Base-by-base conservation (phyloP, 2,797 vertebrate species). In the Columba guinea region DNA sequence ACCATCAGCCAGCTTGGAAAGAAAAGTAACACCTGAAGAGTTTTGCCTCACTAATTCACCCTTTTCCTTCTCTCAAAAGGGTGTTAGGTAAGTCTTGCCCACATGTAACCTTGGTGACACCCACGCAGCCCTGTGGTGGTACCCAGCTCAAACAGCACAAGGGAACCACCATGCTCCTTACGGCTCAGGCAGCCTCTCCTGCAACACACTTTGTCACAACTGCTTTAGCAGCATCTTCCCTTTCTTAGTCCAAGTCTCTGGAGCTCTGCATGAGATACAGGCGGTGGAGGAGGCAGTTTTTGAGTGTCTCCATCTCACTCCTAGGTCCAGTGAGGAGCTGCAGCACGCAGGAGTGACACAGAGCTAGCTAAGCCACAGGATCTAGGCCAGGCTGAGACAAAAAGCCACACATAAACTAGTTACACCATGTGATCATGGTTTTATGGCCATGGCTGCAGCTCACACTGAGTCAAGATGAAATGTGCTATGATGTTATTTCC, bases 391-490 rank as follows among this genome's bases (percentile, higher is more conserved):
- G 35, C 65, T 56, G 53, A 62, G 20, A 18, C 37, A 60, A n/a
- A 59, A 65, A 58, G 21, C 63, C 52, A 48, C 35, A 49, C 27
- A 24, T 26, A n/a, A 79, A 26, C 18, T 6, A 14, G 4, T 64
- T 58, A 51, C 52, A 19, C 26, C 35, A 16, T 0, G 19, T 3
- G 5, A 12, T 8, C 3, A 1, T 6, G 11, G 12, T 9, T 32
- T 89, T 34, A 69, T 7, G 18, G 49, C 48, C 34, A 27, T 0
- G 11, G 78, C 59, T 69, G 30, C 49, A 28, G 48, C 2, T 85
- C 64, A 35, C 48, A 10, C 13, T 5, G 20, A 84, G 8, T 28
- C 41, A 49, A 67, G 41, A n/a, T 15, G 26, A 79, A 69, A 34
- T 1, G 7, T 34, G 53, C 49, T 18, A 27, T 8, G 11, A 65